Conservation (phyloP, 2,113 vertebrate genomes). For the Psephotus haematonotus region DNA sequence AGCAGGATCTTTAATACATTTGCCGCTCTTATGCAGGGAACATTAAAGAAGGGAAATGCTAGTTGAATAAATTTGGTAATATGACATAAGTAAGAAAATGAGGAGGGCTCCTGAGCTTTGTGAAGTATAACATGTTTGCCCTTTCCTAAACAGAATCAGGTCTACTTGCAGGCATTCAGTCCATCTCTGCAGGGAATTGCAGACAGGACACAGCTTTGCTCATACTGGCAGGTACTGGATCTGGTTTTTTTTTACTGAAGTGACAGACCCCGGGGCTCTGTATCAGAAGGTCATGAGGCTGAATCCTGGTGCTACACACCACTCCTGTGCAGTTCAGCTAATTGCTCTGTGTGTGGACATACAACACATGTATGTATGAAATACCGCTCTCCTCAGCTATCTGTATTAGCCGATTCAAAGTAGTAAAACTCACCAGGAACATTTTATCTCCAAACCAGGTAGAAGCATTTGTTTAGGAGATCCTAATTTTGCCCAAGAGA, state of each 20-base stretch:
- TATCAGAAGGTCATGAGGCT: not conserved
- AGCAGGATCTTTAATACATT: not conserved
- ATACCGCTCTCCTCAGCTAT: not conserved
- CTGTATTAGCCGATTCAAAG: not conserved
- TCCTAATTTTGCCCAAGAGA: not conserved
- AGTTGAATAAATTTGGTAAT: not conserved
- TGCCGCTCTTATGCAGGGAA: not conserved
- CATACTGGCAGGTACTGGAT: not conserved
- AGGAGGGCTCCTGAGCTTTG: not conserved
- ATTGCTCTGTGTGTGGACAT: rapidly evolving
- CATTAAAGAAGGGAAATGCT: not conserved
- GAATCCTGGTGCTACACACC: not conserved
- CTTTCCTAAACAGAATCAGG: not conserved
- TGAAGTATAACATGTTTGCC: not conserved
- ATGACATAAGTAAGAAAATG: not conserved
- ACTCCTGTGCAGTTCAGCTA: not conserved
- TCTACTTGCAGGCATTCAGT: not conserved
- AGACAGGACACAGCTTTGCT: conserved; percentile 28
- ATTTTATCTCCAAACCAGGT: not conserved
- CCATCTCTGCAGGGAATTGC: not conserved
- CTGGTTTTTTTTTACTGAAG: not conserved
- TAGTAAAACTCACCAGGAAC: not conserved
- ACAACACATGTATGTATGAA: rapidly evolving
- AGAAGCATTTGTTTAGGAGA: not conserved
- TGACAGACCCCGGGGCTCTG: not conserved